Percentiles rank a stretch among this genome's conserved stretches.
Conservation (phyloP, 1,140 invertebrate species). For the Cydia pomonella region DNA sequence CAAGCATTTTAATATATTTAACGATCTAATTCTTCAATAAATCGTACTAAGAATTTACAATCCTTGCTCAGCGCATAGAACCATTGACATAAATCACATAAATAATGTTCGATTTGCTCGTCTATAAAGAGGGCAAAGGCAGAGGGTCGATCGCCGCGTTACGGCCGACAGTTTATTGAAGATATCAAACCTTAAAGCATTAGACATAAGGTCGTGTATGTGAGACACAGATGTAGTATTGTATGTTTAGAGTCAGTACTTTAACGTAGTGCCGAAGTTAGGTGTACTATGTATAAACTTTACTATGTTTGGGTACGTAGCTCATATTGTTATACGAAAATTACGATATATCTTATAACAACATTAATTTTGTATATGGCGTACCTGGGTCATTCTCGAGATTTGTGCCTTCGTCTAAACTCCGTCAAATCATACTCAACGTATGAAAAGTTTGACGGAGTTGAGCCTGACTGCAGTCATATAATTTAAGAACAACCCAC, state of each 20-base stretch:
- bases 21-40: neutral
- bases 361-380: no score
- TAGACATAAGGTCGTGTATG: neutral
- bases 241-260: neutral
- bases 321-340: no score
- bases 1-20: no score
- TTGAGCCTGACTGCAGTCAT: no score
- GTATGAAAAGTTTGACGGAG: no score
- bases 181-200: neutral
- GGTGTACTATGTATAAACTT: neutral
- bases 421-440: no score
- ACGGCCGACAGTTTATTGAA: neutral
- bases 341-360: no score
- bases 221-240: neutral
- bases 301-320: no score
- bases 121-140: constrained; percentile 30
- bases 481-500: no score
- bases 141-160: constrained; percentile 21
- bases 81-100: constrained; percentile 12
- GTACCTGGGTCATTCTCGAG: no score
- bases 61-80: constrained; percentile 13
- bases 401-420: no score
- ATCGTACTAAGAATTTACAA: neutral
- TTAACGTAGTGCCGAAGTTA: neutral
- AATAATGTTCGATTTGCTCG: constrained; percentile 24